Base-by-base conservation (phyloP, 2,888 invertebrate species). In the Agrochola litura region DNA sequence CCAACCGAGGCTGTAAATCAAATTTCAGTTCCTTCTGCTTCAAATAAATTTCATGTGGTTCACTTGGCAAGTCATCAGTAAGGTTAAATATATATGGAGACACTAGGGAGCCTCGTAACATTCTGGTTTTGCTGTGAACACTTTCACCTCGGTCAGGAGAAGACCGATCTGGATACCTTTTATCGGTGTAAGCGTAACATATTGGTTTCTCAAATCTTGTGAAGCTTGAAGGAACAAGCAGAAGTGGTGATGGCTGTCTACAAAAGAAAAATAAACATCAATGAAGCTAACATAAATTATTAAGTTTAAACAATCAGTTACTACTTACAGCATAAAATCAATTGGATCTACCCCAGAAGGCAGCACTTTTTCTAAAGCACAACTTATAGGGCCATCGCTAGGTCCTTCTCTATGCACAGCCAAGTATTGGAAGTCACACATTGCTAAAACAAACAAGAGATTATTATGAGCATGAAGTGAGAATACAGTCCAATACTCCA, bases 361-460 rank as follows among this genome's bases (percentile, higher is more conserved):
- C 72, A 98, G 91, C 70, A 98, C 94, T 72, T 97, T 94, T 60
- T 98, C 97, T 86, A 98, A 96, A 63, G 98, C 95, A 91, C 97
- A 98, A 86, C 97, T 95, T 41, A 97, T 94, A 77, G 96, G 94
- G 16, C 95, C 94, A 56, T 93, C 84, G 30, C 79, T 69, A n/a
- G 79, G 92, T 91, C 82, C 79, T 52, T 97, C 93, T 83, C 95
- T 93, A 61, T 94, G 93, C 86, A 99, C 96, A 2, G 99, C 99
- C 80, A 99, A 94, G 92, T 98, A 99, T 94, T 99, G 99, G 93
- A 99, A 99, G 94, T 99, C 99, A 92, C 98, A 98, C 90, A 99
- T 95, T 83, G 97, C 99, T 99, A 93, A 54, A 97, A 95, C 73
- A 88, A 88, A 89, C 54, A 73, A 56, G 1, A 61, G 0, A 16